Evolutionary conservation across 2,113 vertebrate genomes (phyloP), one percentile per base, ranked within the genome.

Genomic region (Scalopus aquaticus): DNA sequence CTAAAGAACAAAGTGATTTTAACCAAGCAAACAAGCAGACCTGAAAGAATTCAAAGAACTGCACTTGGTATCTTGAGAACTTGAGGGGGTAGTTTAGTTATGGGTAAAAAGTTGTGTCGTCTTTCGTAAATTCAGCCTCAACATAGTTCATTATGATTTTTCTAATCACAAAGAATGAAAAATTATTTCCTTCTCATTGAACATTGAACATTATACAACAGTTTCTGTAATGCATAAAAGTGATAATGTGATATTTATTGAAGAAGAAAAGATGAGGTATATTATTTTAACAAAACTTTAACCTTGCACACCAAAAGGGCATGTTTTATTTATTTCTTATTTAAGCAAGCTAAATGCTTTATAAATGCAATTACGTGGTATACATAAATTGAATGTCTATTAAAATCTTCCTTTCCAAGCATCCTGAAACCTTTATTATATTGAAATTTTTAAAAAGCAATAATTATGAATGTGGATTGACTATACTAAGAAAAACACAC

Each of bases 71-170:
- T 37, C 85, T 95, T 85, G 90, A 83, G 24, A 97, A 73, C n/a
- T 79, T 3, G 51, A 42, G 81, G 64, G 0, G 0, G 30, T 42
- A 49, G 7, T 91, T 95, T 96, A 83, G 1, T 64, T 67, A 94
- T 16, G 87, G 9, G 12, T 78, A 32, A 37, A 94, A 78, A 88
- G 82, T n/a, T 88, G 2, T 49, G 42, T 92, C 16, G 4, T 32
- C 77, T 17, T 11, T 17, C 91, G 1, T 76, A 94, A 69, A 95
- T 70, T 62, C 86, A 96, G 65, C 78, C 28, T 51, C 20, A 58
- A 72, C 32, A 93, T 5, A 90, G 89, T 90, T 95, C 96, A 24
- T 58, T 6, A 49, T 90, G 24, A 92, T 91, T 98, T 91, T 60
- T 80, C 67, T 74, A 95, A 96, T 90, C 70, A 79, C 9, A 74